Evolutionary conservation across 2,888 invertebrate species (phyloP), one percentile per base, ranked within the genome.

Genomic region (Lasioglossum leucozonium): DNA sequence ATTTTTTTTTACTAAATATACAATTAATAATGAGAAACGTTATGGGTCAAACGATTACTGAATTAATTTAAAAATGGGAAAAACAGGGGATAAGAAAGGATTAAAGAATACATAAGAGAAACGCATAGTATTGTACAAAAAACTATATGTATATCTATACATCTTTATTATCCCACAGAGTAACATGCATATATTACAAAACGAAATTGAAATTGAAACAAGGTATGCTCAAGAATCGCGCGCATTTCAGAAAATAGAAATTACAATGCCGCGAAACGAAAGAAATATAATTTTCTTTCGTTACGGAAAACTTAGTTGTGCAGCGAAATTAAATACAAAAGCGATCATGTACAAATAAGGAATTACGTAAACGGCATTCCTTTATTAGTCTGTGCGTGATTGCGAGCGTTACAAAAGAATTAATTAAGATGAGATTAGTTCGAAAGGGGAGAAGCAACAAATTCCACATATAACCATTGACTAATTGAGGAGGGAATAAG

Each of bases 151-250:
- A 47, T 42, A 75, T 62, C 26, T 74, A 79, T 44, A 55, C 6
- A 72, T 77, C 42, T 82, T 82, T 84, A 77, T 73, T 82, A 73
- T 77, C 22, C 44, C 47, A 55, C n/a, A 65, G 34, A n/a, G n/a
- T 55, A 72, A 55, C 34, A 58, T 44, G 47, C 47, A 11, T 11
- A 34, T 47, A 11, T 82, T 47, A 76, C 37, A 55, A 76, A 76
- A 76, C 51, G 44, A 72, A 67, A 76, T 42, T 11, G 10, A 58
- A 62, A 77, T 3, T 73, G n/a, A 22, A 40, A 34, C 18, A 16
- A 22, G 44, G 3, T 18, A 34, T 47, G 37, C n/a, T 65, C 0
- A 18, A 55, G 18, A 44, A 11, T 79, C 22, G 34, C 34, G 65
- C 18, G 65, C 40, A 30, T 67, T 67, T 58, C 16, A 30, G 16